Conservation (phyloP, 2,113 vertebrate genomes). For the Prionailurus viverrinus region DNA sequence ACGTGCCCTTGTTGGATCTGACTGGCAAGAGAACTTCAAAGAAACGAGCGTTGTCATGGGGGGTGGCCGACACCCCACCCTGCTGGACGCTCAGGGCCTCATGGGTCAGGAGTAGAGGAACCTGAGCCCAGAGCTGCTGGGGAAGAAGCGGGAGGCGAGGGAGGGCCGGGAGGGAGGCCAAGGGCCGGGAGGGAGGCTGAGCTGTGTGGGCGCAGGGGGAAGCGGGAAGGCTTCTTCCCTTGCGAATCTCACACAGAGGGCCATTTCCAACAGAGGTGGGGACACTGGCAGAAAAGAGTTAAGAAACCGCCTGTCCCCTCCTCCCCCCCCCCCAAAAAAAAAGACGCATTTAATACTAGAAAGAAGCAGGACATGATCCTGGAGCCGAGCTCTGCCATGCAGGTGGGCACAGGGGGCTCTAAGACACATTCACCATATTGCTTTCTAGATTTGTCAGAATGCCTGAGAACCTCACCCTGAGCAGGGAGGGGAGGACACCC, state of each 20-base stretch:
- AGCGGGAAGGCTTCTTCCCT: not conserved
- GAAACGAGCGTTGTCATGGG: constrained; percentile 52
- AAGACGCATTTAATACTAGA: not conserved
- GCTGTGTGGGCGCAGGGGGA: too few relatives aligned
- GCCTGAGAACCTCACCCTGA: rapidly evolving
- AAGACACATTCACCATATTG: rapidly evolving
- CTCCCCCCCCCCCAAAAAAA: not conserved
- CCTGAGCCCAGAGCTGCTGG: not conserved
- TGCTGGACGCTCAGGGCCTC: not conserved
- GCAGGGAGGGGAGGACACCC: not conserved
- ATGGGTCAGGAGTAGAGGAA: not conserved
- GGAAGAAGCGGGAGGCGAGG: not conserved
- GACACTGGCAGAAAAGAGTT: not conserved
- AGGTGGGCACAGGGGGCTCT: not conserved
- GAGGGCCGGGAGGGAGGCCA: too few relatives aligned
- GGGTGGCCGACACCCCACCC: not conserved
- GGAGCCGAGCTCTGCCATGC: not conserved
- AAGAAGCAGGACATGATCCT: not conserved
- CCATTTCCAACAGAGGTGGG: too few relatives aligned
- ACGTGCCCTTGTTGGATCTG: not conserved
- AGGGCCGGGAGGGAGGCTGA: not conserved
- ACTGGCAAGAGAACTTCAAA: constrained; percentile 60
- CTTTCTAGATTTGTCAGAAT: too few relatives aligned
- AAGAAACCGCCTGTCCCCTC: not conserved
- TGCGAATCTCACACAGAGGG: too few relatives aligned